A percentile compares a stretch with the other conserved stretches of the same genome.
These are phyloP conservation scores for Synodontis membranacea DNA, from an alignment of 2,113 vertebrate genomes.

Conservation along the genomic window DNA sequence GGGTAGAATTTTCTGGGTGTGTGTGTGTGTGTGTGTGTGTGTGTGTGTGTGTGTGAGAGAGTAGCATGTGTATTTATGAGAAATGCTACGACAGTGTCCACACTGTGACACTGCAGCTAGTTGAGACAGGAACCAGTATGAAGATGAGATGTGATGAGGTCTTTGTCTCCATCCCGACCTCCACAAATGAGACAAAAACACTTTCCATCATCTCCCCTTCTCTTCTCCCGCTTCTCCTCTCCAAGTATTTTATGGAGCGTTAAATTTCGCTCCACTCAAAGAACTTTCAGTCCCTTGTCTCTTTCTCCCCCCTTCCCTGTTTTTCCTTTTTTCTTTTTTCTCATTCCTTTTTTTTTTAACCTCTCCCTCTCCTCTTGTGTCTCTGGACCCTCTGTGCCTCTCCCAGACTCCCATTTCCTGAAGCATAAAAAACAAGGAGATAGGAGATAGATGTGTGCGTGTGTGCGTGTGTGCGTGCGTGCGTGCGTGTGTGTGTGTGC, in stretches of 20 bases:
- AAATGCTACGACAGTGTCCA: background rate
- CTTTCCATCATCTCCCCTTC: slow-evolving; percentile 43
- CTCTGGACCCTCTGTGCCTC: slow-evolving; percentile 6
- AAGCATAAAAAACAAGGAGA: slow-evolving; percentile 11
- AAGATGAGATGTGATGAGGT: slow-evolving; percentile 67
- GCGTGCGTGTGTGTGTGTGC: slow-evolving; percentile 34
- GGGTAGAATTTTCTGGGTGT: slow-evolving; percentile 48
- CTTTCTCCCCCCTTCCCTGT: background rate
- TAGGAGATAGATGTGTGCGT: background rate
- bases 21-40: background rate
- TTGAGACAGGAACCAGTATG: slow-evolving; percentile 65
- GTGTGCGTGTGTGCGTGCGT: slow-evolving; percentile 1
- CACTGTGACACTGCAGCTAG: slow-evolving; percentile 48
- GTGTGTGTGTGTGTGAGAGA: slow-evolving; percentile 11
- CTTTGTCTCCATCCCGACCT: slow-evolving; percentile 51
- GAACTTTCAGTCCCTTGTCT: slow-evolving; percentile 49
- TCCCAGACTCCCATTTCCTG: slow-evolving; percentile 19
- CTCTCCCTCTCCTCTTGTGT: background rate
- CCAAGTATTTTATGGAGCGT: slow-evolving; percentile 40
- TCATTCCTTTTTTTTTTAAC: background rate
- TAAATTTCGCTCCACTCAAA: slow-evolving; percentile 48
- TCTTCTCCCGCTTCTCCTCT: background rate
- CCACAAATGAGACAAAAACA: slow-evolving; percentile 26
- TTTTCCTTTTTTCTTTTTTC: background rate
- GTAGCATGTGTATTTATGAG: slow-evolving; percentile 8